These are phyloP conservation scores for Andricus curvator DNA, from an alignment of 2,888 invertebrate species.

Conservation along the genomic window DNA sequence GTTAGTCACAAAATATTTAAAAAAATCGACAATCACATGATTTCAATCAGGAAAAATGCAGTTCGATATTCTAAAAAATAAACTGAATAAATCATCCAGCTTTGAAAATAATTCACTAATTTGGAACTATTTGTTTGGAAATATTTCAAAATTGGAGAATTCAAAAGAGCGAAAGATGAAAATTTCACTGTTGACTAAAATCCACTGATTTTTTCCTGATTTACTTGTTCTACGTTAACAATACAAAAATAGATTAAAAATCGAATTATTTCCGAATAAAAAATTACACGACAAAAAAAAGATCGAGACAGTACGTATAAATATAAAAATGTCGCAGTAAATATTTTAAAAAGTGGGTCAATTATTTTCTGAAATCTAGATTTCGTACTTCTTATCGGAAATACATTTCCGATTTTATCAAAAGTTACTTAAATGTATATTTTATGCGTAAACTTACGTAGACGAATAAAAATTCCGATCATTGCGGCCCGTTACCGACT, in stretches of 20 bases:
- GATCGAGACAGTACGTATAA: not conserved
- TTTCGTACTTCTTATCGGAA: slow-evolving; percentile 27
- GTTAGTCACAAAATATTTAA: not conserved
- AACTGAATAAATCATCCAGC: not conserved
- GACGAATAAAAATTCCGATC: slow-evolving; percentile 29
- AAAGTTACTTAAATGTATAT: slow-evolving; percentile 4
- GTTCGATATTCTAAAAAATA: not conserved
- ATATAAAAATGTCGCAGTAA: not conserved
- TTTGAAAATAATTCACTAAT: not conserved
- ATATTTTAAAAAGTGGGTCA: not conserved
- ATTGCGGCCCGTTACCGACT: slow-evolving; percentile 12
- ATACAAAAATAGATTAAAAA: not conserved
- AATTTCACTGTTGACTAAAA: not conserved
- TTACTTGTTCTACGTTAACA: not conserved
- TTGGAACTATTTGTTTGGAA: not conserved
- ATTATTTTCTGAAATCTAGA: not conserved
- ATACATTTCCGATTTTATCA: slow-evolving; percentile 47
- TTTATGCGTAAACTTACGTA: slow-evolving; percentile 36
- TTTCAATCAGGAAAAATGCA: not conserved
- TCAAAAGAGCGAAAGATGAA: not conserved
- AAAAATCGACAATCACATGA: not conserved
- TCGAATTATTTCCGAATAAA: not conserved
- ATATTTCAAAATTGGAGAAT: not conserved
- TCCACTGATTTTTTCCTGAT: not conserved
- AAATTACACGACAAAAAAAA: not conserved